These are phyloP conservation scores for Peromyscus melanophrys DNA, from an alignment of 2,797 vertebrate species.

Conservation along the genomic window DNA sequence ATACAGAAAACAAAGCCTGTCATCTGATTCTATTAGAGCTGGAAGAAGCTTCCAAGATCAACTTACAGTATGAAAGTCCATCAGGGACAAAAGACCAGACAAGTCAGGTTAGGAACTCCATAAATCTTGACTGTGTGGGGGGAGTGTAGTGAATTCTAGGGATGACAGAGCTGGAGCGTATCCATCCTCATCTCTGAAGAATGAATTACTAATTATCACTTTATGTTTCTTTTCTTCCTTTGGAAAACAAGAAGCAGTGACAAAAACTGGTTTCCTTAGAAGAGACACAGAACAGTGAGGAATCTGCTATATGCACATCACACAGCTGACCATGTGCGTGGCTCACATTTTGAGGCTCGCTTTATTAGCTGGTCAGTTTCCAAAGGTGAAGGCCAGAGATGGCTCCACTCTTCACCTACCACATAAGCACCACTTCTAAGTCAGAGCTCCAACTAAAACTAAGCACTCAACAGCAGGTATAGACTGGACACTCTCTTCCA, in stretches of 20 bases:
- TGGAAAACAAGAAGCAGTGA: background rate
- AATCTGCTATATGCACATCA: background rate
- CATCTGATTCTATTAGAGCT: conserved; percentile 8
- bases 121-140: background rate
- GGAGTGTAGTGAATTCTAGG: background rate
- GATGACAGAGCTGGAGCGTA: background rate
- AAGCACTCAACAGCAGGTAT: background rate
- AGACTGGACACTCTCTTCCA: background rate
- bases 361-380: conserved; percentile 6
- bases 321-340: background rate
- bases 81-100: background rate
- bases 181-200: background rate
- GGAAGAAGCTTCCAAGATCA: conserved; percentile 14
- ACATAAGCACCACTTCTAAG: background rate
- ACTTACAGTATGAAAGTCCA: background rate
- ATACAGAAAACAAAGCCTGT: conserved; percentile 9
- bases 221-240: background rate
- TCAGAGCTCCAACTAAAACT: background rate
- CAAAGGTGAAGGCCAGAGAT: background rate
- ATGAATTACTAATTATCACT: background rate
- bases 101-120: background rate
- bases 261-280: conserved; percentile 45
- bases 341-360: background rate
- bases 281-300: background rate
- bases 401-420: background rate